Evolutionary conservation across 35 echinoderm and acorn worm species (phyloP), one percentile per base, ranked within the genome.

Genomic region (Lytechinus variegatus): DNA sequence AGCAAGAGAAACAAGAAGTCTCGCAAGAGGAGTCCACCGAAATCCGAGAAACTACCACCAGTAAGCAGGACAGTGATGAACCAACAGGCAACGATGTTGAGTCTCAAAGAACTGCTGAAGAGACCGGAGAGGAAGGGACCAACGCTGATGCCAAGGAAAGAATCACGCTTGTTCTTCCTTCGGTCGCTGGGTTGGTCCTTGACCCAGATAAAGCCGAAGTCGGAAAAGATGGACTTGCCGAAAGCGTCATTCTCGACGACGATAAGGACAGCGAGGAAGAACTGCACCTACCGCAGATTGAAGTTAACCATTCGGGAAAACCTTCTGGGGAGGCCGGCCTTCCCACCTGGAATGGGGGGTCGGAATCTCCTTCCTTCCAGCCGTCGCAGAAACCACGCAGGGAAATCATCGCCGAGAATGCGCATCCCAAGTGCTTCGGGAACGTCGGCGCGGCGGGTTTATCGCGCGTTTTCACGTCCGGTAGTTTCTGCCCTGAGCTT

Each of bases 371-470:
- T 2, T 19, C 9, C 10, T 13, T 54, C 3, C 52, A 27, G 14
- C 92, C 12, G 52, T 93, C 53, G 54, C 27, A 93, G 53, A 93
- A 93, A 55, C 27, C 92, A 16, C 92, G 92, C 13, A 54, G 29
- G 27, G 92, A 54, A 54, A 93, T 93, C 52, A 93, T 55, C 55
- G 92, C 92, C n/a, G 92, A 93, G n/a, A 93, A 93, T 27, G 92
- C 92, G 8, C 92, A 93, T 54, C 92, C 92, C 4, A 93, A 93
- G 92, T 93, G 92, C 27, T 93, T 93, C 21, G 53, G 92, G 9
- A 57, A 33, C 92, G 92, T 93, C 27, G 92, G 92, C 92, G 92
- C 92, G 5, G 52, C 92, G 54, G 92, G 92, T 3, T 57, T 93
- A 54, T 93, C 92, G 54, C 92, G 92, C 10, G 54, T 57, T 10